These are phyloP conservation scores for Pachycephala philippinensis DNA, from an alignment of 2,113 vertebrate species.

Conservation along the genomic window DNA sequence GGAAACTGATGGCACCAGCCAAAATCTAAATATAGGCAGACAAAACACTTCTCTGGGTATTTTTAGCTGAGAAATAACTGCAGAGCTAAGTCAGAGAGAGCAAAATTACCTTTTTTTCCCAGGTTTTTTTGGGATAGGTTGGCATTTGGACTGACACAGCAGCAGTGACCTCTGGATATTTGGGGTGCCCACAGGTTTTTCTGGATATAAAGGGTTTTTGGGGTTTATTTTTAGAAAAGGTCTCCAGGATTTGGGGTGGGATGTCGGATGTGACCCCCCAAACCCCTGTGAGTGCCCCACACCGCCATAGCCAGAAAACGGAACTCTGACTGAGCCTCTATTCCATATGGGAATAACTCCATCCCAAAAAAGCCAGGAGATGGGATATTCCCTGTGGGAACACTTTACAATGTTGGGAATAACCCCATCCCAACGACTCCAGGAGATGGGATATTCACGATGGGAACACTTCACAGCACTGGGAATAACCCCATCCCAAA, in stretches of 20 bases:
- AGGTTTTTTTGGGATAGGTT: background rate
- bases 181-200: background rate
- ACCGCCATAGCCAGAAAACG: no score
- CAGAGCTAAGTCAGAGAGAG: background rate
- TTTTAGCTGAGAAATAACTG: conserved; percentile 54
- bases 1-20: conserved; percentile 56
- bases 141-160: no score
- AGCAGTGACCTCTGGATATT: background rate
- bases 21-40: conserved; percentile 67
- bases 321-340: background rate
- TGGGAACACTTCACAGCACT: rapidly evolving
- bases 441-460: background rate
- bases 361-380: background rate
- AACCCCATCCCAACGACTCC: background rate
- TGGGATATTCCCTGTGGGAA: background rate
- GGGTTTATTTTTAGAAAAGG: background rate
- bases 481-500: background rate
- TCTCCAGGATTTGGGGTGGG: background rate
- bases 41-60: conserved; percentile 65
- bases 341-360: background rate
- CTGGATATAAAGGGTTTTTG: background rate
- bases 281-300: background rate
- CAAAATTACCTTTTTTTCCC: background rate
- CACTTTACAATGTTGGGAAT: background rate
- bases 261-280: background rate